Base-by-base conservation (phyloP, 2,113 vertebrate genomes). In the Gyps fulvus region DNA sequence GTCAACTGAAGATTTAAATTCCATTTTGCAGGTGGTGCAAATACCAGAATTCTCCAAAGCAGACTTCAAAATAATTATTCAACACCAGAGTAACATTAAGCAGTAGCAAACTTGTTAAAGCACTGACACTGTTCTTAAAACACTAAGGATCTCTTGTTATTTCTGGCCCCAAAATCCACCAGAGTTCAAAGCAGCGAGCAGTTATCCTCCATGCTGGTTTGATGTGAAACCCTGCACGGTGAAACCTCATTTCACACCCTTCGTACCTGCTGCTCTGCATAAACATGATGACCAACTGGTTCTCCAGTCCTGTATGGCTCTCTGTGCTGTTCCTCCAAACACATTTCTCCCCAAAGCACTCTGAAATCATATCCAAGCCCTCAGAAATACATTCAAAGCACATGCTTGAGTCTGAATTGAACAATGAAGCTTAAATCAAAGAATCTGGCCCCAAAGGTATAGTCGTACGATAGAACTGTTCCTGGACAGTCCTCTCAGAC, bases 251-350 rank as follows among this genome's bases (percentile, higher is more conserved):
- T 58, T 47, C 58, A 11, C 19, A 32, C 9, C 77, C 43, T 27
- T 12, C 1, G 2, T 7, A 47, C 40, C 52, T 19, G 16, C 40
- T n/a, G 34, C 36, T 42, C 36, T 9, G 16, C 52, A 25, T 6
- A 19, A 43, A 25, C 34, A 5, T 0, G 10, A n/a, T 0, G 4
- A 16, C 9, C 40, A 29, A 6, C 11, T 3, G n/a, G 20, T 34
- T 43, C 55, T 11, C 26, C 18, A 43, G 49, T 12, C 42, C 26
- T 1, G 1, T 4, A 7, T 0, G 23, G 36, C 59, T 36, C 71
- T n/a, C 9, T 15, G 16, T 7, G 22, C n/a, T 20, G 34, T 10
- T 61, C 59, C 32, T 67, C 89, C 67, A 32, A 58, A 36, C 18
- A 25, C 29, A 1, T 7, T 13, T 61, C 11, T 72, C 52, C 71